Base-by-base conservation (phyloP, 2,113 vertebrate genomes). In the Camarhynchus parvulus region DNA sequence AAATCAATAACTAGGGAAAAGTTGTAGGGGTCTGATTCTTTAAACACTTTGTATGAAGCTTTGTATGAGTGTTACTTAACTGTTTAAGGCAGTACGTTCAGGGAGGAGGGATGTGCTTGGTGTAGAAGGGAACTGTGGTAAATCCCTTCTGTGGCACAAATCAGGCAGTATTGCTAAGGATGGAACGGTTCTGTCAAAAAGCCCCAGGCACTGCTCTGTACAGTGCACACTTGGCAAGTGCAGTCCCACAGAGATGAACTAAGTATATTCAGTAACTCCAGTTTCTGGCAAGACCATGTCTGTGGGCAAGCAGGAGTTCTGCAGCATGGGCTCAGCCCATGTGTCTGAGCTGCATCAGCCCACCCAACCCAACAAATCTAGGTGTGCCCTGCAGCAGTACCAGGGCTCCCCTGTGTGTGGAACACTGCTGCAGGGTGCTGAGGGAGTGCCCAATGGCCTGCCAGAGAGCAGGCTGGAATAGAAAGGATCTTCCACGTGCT, bases 351-450 rank as follows among this genome's bases (percentile, higher is more conserved):
- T 59, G 49, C 19, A 31, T 10, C 42, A 30, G 42, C 27, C 16
- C 7, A 14, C 41, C 39, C 17, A 8, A 41, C 52, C 22, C 14
- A 20, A 9, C 4, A 4, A 15, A 27, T 4, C 14, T 44, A 7
- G 66, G 13, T 30, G 25, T 14, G 31, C 23, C 15, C 6, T 61
- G 4, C 63, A 41, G 66, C 70, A 30, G 23, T 27, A 11, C 14
- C 46, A 2, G 4, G 69, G 39, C 23, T 28, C 44, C 59, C 3
- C 1, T 25, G 2, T 4, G 1, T 3, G 8, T 7, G 4, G 42
- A 41, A 7, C 6, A 0, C 24, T 9, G 8, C n/a, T 64, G 50
- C 56, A 44, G 79, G 37, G 7, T 1, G 3, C 9, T 3, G 8
- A 13, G 58, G 25, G 37, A 37, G 7, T 44, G 59, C 66, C 50